Percentiles rank a stretch among this genome's conserved stretches.
Conservation (phyloP, 2,797 vertebrate species). For the Lophotriccus pileatus region DNA sequence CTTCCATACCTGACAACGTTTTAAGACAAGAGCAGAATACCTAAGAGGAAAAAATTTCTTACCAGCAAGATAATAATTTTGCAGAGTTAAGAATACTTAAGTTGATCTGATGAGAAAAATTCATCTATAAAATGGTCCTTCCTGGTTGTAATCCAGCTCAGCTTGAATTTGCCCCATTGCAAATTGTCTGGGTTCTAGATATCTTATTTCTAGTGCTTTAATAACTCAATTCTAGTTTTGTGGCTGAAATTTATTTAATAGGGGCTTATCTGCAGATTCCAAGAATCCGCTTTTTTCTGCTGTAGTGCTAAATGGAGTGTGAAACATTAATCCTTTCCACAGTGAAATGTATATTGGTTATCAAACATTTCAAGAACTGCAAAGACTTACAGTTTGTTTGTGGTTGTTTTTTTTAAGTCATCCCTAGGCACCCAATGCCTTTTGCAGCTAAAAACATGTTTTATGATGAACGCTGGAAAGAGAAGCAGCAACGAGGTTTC, state of each 20-base stretch:
- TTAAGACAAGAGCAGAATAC: background rate
- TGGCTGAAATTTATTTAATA: background rate
- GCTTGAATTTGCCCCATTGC: background rate
- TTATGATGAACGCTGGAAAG: slow-evolving; percentile 95
- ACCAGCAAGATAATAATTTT: background rate
- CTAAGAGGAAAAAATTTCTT: background rate
- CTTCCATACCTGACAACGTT: background rate
- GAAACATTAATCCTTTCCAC: background rate
- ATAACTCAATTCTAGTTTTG: background rate
- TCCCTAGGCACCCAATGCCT: slow-evolving; percentile 93
- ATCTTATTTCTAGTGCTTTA: background rate
- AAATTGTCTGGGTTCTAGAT: background rate
- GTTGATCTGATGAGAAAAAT: background rate
- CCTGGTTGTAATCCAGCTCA: background rate
- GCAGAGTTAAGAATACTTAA: background rate
- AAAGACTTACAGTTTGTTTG: background rate
- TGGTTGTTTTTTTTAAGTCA: slow-evolving; percentile 68
- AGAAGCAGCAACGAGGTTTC: slow-evolving; percentile 93
- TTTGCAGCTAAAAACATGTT: slow-evolving; percentile 97
- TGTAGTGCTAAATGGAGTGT: background rate
- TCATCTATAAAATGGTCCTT: background rate
- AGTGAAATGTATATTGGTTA: background rate
- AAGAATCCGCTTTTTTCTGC: background rate
- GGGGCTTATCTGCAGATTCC: background rate
- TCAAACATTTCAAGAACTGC: background rate